A percentile compares a stretch with the other conserved stretches of the same genome.
Conservation (phyloP, 2,888 invertebrate genomes). For the Eledona agricola region DNA sequence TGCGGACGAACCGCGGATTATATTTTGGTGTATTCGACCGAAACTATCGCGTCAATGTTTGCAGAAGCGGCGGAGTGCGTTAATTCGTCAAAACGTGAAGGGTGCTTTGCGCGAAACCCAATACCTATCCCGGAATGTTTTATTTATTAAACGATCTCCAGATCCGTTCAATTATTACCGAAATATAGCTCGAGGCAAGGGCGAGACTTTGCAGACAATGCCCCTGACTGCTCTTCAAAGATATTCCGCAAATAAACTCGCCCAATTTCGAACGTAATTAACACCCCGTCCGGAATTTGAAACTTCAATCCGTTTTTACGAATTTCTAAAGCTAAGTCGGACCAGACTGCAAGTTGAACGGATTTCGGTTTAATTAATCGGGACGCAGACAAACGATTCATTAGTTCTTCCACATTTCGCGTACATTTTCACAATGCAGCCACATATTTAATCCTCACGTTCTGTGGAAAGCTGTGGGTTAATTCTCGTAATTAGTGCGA, state of each 20-base stretch:
- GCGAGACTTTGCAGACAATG: slow-evolving; percentile 5
- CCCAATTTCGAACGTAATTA: slow-evolving; percentile 6
- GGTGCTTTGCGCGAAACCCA: background rate
- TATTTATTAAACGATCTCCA: background rate
- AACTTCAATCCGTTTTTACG: background rate
- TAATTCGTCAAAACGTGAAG: slow-evolving; percentile 1
- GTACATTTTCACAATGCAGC: too few relatives aligned
- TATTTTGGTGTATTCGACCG: too few relatives aligned
- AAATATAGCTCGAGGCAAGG: background rate
- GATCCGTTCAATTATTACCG: slow-evolving; percentile 4
- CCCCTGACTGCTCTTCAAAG: slow-evolving; percentile 7
- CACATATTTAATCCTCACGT: too few relatives aligned
- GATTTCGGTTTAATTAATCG: too few relatives aligned
- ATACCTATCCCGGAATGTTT: background rate
- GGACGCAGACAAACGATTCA: too few relatives aligned
- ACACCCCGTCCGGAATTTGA: slow-evolving; percentile 1
- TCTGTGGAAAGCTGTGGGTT: too few relatives aligned
- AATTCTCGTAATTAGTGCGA: too few relatives aligned
- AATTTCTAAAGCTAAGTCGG: too few relatives aligned
- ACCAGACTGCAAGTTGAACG: too few relatives aligned
- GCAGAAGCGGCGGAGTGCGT: background rate
- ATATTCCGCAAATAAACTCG: slow-evolving; percentile 8
- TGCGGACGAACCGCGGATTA: too few relatives aligned
- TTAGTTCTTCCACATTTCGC: too few relatives aligned
- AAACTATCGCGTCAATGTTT: background rate